phyloP scores from a whole-genome alignment of 2,888 invertebrate genomes.

The Mactromeris polynyma region DNA sequence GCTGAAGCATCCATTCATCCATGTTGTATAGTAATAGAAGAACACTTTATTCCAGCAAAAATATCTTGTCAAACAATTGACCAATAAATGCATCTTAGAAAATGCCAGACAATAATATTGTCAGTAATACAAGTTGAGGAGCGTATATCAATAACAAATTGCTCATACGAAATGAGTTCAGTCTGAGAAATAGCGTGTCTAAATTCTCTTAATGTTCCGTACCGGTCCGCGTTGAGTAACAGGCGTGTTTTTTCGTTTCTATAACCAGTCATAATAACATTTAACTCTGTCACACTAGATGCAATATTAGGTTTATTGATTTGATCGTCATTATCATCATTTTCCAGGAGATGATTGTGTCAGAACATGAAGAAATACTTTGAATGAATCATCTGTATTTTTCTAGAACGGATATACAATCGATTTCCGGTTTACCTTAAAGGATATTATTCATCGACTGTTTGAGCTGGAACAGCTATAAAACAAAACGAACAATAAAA shows the following conservation, averaged over 20 bases:
- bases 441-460: neutral
- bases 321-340: neutral
- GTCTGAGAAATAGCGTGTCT: neutral
- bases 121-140: neutral
- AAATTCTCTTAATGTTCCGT: neutral
- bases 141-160: neutral
- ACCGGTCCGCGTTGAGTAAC: neutral
- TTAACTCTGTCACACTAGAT: constrained; percentile 15
- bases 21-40: too few species aligned
- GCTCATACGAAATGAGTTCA: neutral
- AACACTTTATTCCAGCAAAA: too few species aligned
- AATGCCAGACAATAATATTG: neutral
- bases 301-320: constrained; percentile 18
- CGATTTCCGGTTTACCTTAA: neutral
- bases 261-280: constrained; percentile 1
- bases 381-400: constrained; percentile 1
- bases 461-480: neutral
- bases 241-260: neutral
- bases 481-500: neutral
- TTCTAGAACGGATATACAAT: constrained; percentile 4
- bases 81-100: neutral
- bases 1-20: too few species aligned
- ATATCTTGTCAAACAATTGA: neutral
- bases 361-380: neutral
- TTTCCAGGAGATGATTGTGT: constrained; percentile 12